Conservation (phyloP, 2,888 invertebrate species). For the Nomada hirtipes region DNA sequence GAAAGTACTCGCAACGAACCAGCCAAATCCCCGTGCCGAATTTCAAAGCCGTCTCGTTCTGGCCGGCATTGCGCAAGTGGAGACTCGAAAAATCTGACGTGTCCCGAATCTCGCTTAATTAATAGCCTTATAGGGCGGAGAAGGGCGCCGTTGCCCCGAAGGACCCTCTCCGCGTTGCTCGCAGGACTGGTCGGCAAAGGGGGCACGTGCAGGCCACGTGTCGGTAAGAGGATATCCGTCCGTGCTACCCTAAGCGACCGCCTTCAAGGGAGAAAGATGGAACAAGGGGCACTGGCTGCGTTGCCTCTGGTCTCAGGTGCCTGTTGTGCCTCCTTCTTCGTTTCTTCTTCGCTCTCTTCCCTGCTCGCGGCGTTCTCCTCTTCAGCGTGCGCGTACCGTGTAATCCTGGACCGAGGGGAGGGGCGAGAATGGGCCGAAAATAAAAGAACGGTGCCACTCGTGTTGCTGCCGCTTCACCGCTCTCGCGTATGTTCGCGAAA, state of each 20-base stretch:
- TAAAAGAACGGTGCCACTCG: constrained; percentile 47
- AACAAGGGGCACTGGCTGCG: constrained; percentile 44
- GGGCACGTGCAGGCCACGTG: constrained; percentile 83
- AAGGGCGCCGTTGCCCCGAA: constrained; percentile 42
- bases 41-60: constrained; percentile 59
- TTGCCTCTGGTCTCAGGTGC: constrained; percentile 73
- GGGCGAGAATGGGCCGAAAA: constrained; percentile 36
- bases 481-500: not conserved
- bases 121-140: constrained; percentile 77
- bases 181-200: constrained; percentile 73
- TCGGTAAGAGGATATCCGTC: constrained; percentile 84
- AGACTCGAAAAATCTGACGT: constrained; percentile 77
- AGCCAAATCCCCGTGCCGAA: constrained; percentile 55
- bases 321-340: constrained; percentile 31
- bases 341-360: constrained; percentile 44
- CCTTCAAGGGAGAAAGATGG: constrained; percentile 59
- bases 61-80: constrained; percentile 40
- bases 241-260: constrained; percentile 69
- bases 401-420: constrained; percentile 35
- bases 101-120: constrained; percentile 82
- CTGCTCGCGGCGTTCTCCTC: constrained; percentile 32
- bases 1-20: constrained; percentile 13
- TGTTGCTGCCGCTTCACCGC: constrained; percentile 23
- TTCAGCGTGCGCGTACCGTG: constrained; percentile 36
- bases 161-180: constrained; percentile 66